Percentiles rank a stretch among this genome's conserved stretches.
Evolutionary conservation across 2,888 invertebrate species (phyloP).

Genomic region (Hirtodrosophila confusa): DNA sequence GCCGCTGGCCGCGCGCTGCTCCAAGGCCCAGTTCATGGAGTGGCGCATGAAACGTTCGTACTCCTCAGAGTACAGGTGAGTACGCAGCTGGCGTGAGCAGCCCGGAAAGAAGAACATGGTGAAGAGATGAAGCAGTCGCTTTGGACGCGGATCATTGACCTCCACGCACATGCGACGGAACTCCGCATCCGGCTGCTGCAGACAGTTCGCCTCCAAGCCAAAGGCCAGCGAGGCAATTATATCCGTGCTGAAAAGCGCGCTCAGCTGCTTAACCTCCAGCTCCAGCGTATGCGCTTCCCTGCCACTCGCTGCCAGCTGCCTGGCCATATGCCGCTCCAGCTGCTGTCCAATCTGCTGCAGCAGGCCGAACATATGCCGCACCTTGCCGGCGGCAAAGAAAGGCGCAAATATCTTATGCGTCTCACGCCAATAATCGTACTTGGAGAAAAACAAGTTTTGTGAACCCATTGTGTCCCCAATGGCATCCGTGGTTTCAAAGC

Average conservation of each 20-base stretch:
- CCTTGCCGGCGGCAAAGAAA: conserved; percentile 83
- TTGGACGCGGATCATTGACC: conserved; percentile 81
- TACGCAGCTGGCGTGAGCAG: conserved; percentile 68
- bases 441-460: conserved; percentile 83
- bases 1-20: conserved; percentile 81
- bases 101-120: conserved; percentile 84
- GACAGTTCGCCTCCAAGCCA: conserved; percentile 84
- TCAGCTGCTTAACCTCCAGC: conserved; percentile 77
- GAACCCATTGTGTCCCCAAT: conserved; percentile 82
- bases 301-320: conserved; percentile 22
- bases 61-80: conserved; percentile 75
- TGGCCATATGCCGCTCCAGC: conserved; percentile 68
- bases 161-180: conserved; percentile 83
- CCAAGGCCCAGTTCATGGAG: conserved; percentile 83
- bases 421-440: conserved; percentile 84
- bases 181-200: conserved; percentile 83
- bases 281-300: conserved; percentile 26
- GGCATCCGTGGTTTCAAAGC: conserved; percentile 75
- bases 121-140: conserved; percentile 81
- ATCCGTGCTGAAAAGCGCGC: conserved; percentile 83
- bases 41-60: conserved; percentile 81
- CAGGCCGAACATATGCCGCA: conserved; percentile 80
- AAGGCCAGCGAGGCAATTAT: conserved; percentile 84
- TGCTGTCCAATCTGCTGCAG: conserved; percentile 77
- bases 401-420: conserved; percentile 84